Evolutionary conservation across 64 coral and sea anemone species (phyloP), one percentile per base, ranked within the genome.

Genomic region (Pachyseris speciosa): DNA sequence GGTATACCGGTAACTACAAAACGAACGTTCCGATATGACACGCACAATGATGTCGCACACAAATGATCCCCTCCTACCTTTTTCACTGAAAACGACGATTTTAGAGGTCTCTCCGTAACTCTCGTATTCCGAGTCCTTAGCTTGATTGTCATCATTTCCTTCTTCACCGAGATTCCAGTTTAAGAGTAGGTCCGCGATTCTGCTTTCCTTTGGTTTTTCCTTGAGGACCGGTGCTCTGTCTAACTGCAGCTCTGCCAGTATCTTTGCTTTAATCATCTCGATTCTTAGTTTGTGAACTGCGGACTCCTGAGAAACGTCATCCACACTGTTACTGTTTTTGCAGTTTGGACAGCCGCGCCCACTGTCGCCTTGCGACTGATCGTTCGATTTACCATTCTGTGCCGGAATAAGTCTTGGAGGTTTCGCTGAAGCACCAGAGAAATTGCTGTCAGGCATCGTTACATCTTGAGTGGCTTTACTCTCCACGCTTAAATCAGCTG

Each of bases 231-330:
- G 77, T 61, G 20, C 32, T 61, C 10, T 60, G 19, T 81, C 77
- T 53, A 81, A 25, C 9, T 81, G 52, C 8, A 81, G 77, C 22
- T 61, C 63, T 55, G 31, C 53, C 33, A 81, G 53, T 61, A 81
- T 81, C 34, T 26, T 81, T 26, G 17, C 77, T 20, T 81, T 81
- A 53, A 81, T 63, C 51, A 81, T 81, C 34, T 81, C 33, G 77
- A 81, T 81, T 81, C 77, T 55, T 9, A 61, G 32, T 22, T 61
- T 24, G 77, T 55, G 37, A 37, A 41, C 12, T 38, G 6, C 16
- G 5, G 48, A 28, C 9, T 30, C 33, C 20, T n/a, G n/a, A n/a
- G n/a, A n/a, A n/a, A n/a, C n/a, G n/a, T 61, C 22, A 16, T 41
- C 53, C 15, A 20, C 52, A 5, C 61, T 24, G 74, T 27, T 33